A percentile compares a stretch with the other conserved stretches of the same genome.
These are phyloP conservation scores for Greenwoodochromis staneri DNA, from an alignment of 2,113 vertebrate species.

Conservation along the genomic window DNA sequence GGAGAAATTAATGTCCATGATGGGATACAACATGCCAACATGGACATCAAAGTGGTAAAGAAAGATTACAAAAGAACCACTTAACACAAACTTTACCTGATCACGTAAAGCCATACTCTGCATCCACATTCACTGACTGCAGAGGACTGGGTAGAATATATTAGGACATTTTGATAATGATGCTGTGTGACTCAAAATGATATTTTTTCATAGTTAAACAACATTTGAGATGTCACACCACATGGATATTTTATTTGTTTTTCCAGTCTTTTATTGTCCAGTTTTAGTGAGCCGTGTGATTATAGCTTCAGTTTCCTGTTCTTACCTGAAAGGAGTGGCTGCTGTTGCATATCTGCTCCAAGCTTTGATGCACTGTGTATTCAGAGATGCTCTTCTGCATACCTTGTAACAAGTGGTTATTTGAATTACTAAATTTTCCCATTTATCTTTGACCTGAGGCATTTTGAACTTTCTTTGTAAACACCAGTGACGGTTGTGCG, in stretches of 20 bases:
- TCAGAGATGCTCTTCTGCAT: neutral
- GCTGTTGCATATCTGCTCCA: neutral
- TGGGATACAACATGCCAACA: constrained; percentile 21
- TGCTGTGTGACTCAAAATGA: neutral
- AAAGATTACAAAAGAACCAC: neutral
- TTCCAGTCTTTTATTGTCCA: neutral
- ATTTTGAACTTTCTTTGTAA: neutral
- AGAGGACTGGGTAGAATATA: neutral
- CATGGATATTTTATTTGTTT: neutral
- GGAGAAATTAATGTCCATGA: neutral
- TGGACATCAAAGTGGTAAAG: constrained; percentile 33
- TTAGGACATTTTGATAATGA: neutral
- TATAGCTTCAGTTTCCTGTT: neutral
- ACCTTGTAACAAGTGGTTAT: neutral
- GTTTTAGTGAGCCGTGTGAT: neutral
- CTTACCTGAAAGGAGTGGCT: neutral
- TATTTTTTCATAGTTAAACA: neutral
- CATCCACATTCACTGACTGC: neutral
- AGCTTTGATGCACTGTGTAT: neutral
- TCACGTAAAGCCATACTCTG: neutral
- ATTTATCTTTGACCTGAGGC: neutral
- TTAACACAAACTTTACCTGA: neutral
- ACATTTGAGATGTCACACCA: neutral
- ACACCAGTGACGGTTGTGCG: neutral
- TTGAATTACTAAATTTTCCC: neutral